Evolutionary conservation across 2,797 vertebrate genomes (phyloP), one percentile per base, ranked within the genome.

Genomic region (Myripristis murdjan): DNA sequence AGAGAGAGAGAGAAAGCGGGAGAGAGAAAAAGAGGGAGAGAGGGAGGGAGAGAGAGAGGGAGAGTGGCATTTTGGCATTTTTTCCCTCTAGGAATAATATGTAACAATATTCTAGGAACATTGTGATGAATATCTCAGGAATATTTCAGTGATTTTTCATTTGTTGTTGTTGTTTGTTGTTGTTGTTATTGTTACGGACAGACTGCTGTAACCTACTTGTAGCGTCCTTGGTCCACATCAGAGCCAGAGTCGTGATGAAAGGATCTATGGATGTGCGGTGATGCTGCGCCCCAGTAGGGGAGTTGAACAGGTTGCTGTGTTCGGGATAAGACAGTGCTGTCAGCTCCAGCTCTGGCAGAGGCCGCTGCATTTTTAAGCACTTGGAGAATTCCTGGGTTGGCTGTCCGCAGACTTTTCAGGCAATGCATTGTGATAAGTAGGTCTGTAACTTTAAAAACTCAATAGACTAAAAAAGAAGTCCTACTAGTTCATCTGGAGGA

Each of bases 381-480:
- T 77, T 87, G 85, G 57, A 89, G 54, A 70, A 91, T 56, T 62
- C 91, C 89, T 6, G 82, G 78, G 71, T 90, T 90, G n/a, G 88
- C 67, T 44, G 88, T 78, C 73, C 90, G 89, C 28, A 94, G 75
- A 67, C 81, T 82, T 83, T 93, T 94, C 58, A 95, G 78, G 74
- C 86, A 91, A 59, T 94, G 92, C 93, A 94, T 94, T 73, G 64
- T 85, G 63, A 82, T 58, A 72, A 82, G 67, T 62, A 72, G 37
- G 58, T 68, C 56, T 65, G 35, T 31, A 39, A 49, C 64, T 18
- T 54, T 18, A 77, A 81, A 81, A 65, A 79, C 69, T 84, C 23
- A 75, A 18, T 31, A 18, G 6, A 48, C 46, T 14, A 24, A 51
- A 26, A 26, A 26, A 26, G 12, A 15, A 15, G 14, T 28, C 10